phyloP scores from a whole-genome alignment of 2,113 vertebrate genomes.

The Solenodon paradoxus region DNA sequence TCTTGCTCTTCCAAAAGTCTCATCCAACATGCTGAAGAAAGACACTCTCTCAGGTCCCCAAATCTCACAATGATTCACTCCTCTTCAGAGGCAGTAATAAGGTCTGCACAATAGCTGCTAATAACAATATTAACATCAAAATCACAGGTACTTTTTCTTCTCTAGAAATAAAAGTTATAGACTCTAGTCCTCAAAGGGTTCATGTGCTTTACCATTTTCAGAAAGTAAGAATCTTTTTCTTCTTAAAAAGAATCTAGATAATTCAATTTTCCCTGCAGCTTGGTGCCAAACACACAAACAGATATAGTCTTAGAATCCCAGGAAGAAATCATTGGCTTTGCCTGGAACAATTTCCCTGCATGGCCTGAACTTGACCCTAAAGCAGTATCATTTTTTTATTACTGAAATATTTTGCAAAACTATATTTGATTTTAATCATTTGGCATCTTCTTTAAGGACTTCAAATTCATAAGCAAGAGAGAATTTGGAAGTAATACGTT shows the following conservation, averaged over 20 bases:
- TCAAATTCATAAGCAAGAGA: neutral
- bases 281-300: slow-evolving; percentile 3
- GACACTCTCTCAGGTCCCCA: neutral
- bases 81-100: neutral
- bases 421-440: neutral
- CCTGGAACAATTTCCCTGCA: neutral
- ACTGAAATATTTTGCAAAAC: neutral
- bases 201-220: neutral
- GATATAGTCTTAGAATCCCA: neutral
- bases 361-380: neutral
- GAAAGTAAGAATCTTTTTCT: neutral
- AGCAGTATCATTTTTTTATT: neutral
- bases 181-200: neutral
- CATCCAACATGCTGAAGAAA: neutral
- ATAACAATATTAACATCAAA: neutral
- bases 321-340: neutral
- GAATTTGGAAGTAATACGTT: neutral
- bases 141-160: neutral
- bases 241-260: neutral
- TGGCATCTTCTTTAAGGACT: neutral
- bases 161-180: slow-evolving; percentile 5
- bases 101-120: neutral
- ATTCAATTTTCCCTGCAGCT: neutral
- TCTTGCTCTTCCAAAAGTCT: neutral
- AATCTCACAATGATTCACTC: neutral